Percentiles rank a stretch among this genome's conserved stretches.
Evolutionary conservation across 2,888 invertebrate species (phyloP).

Genomic region (Phymatocera aterrima): DNA sequence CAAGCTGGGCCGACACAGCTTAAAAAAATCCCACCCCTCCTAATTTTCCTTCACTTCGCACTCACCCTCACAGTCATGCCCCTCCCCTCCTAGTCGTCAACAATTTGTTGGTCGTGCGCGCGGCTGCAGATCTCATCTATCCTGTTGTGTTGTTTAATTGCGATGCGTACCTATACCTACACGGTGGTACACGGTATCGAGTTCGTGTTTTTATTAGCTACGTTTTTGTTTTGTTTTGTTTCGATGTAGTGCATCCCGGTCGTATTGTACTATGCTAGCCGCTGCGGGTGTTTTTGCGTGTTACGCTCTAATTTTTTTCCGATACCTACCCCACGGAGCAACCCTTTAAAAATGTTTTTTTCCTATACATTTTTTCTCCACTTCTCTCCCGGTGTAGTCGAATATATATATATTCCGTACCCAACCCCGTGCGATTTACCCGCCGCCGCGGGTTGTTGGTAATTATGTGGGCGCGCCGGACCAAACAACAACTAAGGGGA

Average conservation of each 20-base stretch:
- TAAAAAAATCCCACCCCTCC: constrained; percentile 67
- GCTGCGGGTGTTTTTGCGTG: constrained; percentile 15
- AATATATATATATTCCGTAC: neutral
- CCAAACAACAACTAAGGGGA: constrained; percentile 68
- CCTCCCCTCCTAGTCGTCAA: neutral
- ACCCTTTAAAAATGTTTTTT: neutral
- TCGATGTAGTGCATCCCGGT: neutral
- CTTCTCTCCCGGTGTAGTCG: neutral
- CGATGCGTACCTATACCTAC: too few species aligned
- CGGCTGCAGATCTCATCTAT: too few species aligned
- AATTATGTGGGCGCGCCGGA: constrained; percentile 74
- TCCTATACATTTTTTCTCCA: neutral
- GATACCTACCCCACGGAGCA: neutral
- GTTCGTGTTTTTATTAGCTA: constrained; percentile 54
- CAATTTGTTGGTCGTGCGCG: constrained; percentile 70
- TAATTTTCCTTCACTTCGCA: constrained; percentile 12
- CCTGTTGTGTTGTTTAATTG: constrained; percentile 73
- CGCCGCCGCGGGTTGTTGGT: constrained; percentile 57
- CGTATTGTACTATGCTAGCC: too few species aligned
- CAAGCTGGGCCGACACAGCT: constrained; percentile 53
- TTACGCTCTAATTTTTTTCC: too few species aligned
- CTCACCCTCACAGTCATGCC: constrained; percentile 15
- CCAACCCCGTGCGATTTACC: constrained; percentile 5
- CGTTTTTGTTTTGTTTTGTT: neutral
- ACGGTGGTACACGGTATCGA: too few species aligned